Conservation (phyloP, 2,888 invertebrate species). For the Drosophila kanekoi region DNA sequence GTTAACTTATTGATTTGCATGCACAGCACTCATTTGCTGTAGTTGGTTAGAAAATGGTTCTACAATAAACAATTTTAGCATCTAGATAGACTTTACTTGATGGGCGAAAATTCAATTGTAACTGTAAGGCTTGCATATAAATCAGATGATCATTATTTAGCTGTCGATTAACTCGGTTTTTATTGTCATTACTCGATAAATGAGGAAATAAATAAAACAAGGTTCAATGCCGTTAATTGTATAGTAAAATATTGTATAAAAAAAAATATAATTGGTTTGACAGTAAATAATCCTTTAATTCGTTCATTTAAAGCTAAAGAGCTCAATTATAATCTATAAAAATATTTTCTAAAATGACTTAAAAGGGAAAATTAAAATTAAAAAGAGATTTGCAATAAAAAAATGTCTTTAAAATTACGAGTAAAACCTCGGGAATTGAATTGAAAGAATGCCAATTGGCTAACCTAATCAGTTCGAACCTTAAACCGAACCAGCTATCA, state of each 20-base stretch:
- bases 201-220: background rate
- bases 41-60: slow-evolving; percentile 22
- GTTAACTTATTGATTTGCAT: slow-evolving; percentile 64
- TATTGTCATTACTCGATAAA: background rate
- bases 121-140: slow-evolving; percentile 5
- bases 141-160: background rate
- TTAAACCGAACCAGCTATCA: background rate
- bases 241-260: no score
- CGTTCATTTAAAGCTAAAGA: no score
- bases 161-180: slow-evolving; percentile 1
- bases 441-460: no score
- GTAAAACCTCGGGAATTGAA: no score
- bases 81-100: slow-evolving; percentile 1
- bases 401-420: no score
- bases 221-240: background rate
- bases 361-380: no score
- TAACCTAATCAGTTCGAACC: background rate
- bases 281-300: background rate
- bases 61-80: slow-evolving; percentile 19
- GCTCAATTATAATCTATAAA: no score
- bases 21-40: slow-evolving; percentile 34
- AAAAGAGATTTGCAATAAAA: no score
- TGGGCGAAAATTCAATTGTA: background rate
- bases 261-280: background rate
- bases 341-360: no score